A percentile compares a stretch with the other conserved stretches of the same genome.
These are phyloP conservation scores for Conomelus anceps DNA, from an alignment of 2,888 invertebrate species.

Conservation along the genomic window DNA sequence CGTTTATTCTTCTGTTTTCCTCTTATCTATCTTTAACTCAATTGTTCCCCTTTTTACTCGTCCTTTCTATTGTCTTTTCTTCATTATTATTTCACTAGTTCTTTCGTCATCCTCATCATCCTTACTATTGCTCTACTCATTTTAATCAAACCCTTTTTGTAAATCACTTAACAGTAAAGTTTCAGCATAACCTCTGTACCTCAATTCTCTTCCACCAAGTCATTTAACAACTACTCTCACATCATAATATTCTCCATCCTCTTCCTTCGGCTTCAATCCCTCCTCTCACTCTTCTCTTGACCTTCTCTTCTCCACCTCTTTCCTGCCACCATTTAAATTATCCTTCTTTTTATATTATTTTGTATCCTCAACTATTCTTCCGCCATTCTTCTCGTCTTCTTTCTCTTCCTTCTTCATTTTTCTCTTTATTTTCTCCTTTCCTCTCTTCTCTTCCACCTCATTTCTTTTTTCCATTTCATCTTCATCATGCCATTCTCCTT, in stretches of 20 bases:
- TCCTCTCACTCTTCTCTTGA: no score
- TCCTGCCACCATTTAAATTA: not conserved
- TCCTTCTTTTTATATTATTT: not conserved
- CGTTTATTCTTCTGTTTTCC: not conserved
- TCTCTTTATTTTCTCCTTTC: not conserved
- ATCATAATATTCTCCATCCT: no score
- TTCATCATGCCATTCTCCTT: not conserved
- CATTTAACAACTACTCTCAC: no score
- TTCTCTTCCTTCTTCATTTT: not conserved
- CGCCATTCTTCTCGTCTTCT: not conserved
- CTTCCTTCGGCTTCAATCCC: no score
- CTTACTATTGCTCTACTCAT: not conserved
- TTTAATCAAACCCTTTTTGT: no score
- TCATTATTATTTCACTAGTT: not conserved
- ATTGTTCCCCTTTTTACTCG: not conserved
- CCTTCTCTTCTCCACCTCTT: not conserved
- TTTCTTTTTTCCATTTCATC: not conserved
- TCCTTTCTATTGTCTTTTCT: not conserved
- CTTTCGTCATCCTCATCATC: not conserved
- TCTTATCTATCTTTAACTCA: not conserved
- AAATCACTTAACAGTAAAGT: no score
- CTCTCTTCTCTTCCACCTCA: not conserved
- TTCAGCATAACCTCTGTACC: no score
- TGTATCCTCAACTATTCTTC: not conserved
- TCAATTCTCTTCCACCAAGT: no score